Percentiles rank a stretch among this genome's conserved stretches.
Conservation (phyloP, 37 sponge, comb jelly and placozoan genomes). For the Diacarnus erythraeanus region DNA sequence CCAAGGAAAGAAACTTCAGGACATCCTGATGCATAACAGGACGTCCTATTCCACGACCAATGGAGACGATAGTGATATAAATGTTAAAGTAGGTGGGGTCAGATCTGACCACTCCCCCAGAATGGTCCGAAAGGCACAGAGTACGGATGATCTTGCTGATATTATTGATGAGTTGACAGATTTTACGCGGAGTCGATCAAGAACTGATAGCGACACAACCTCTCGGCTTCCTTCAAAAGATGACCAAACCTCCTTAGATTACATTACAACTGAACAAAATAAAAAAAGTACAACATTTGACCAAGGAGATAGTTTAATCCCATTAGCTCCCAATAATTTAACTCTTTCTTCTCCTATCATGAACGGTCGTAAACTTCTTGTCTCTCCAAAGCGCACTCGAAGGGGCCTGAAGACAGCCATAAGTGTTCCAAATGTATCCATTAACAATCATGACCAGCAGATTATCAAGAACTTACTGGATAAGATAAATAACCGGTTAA, state of each 20-base stretch:
- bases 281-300: neutral
- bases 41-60: neutral
- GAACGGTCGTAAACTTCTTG: neutral
- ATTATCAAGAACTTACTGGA: slow-evolving; percentile 13
- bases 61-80: neutral
- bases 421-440: neutral
- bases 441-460: neutral
- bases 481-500: neutral
- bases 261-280: neutral
- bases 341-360: neutral
- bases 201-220: neutral
- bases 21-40: neutral
- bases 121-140: neutral
- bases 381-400: neutral
- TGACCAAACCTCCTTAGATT: neutral
- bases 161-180: neutral
- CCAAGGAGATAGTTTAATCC: neutral
- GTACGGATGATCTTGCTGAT: neutral
- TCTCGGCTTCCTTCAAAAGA: neutral
- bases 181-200: neutral
- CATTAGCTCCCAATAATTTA: neutral
- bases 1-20: slow-evolving; percentile 28
- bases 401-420: neutral
- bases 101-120: neutral
- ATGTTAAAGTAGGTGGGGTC: neutral